Conservation (phyloP, 2,888 invertebrate species). For the Lepidocyrtinus sp. region DNA sequence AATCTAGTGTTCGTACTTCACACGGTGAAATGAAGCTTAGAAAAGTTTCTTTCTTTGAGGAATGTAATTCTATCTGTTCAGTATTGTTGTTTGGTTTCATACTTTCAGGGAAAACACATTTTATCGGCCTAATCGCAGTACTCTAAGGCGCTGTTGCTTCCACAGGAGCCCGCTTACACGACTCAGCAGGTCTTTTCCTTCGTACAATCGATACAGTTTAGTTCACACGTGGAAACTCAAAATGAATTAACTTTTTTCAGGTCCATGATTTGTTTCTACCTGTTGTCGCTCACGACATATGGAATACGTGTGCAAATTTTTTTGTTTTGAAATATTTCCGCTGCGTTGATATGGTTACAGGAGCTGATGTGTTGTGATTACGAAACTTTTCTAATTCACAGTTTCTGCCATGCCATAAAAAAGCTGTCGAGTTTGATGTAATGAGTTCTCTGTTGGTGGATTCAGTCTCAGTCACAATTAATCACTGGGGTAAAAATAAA, state of each 20-base stretch:
- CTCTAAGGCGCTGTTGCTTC: not conserved
- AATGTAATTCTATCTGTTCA: too few species aligned
- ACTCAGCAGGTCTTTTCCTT: not conserved
- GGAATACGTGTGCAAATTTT: not conserved
- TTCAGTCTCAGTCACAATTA: not conserved
- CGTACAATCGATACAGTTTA: not conserved
- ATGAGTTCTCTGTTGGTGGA: not conserved
- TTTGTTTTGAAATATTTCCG: not conserved
- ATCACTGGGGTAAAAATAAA: constrained; percentile 6
- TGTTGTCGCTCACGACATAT: not conserved
- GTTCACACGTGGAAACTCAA: not conserved
- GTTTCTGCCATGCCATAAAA: not conserved
- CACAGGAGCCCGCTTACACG: not conserved
- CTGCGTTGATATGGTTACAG: not conserved
- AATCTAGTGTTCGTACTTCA: too few species aligned
- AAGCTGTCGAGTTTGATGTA: not conserved
- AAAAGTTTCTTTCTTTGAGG: too few species aligned
- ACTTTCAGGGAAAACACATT: too few species aligned
- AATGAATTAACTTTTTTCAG: not conserved
- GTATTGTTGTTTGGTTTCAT: too few species aligned
- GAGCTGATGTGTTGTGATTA: not conserved
- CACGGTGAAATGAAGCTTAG: too few species aligned
- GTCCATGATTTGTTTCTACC: not conserved
- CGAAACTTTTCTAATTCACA: not conserved
- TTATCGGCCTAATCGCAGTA: too few species aligned